These are phyloP conservation scores for Platysternon megacephalum DNA, from an alignment of 2,113 vertebrate genomes.

Conservation along the genomic window DNA sequence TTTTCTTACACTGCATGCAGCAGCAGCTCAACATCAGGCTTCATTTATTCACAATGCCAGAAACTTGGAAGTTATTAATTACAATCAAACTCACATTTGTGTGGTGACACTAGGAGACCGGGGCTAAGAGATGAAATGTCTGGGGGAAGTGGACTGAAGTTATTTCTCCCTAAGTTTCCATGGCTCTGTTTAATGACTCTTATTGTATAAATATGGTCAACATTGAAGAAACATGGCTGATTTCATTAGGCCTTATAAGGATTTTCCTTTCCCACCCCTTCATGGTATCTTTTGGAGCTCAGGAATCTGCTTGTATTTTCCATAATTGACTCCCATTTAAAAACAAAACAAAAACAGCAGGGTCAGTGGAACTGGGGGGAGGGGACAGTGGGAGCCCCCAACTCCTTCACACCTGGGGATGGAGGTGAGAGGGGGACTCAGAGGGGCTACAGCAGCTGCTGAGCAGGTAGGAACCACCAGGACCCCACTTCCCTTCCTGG, in stretches of 20 bases:
- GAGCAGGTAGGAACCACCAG: background rate
- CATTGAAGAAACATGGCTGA: conserved; percentile 61
- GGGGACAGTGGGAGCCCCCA: background rate
- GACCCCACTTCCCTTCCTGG: background rate
- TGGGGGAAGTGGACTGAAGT: conserved; percentile 55
- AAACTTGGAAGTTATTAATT: conserved; percentile 65
- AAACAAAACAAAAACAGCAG: conserved; percentile 3
- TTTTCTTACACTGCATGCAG: conserved; percentile 40
- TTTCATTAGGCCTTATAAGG: background rate
- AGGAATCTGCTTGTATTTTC: conserved; percentile 35
- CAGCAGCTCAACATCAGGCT: conserved; percentile 41
- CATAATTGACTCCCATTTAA: conserved; percentile 20
- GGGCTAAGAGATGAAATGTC: conserved; percentile 53
- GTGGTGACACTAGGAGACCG: conserved; percentile 52
- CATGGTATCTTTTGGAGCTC: background rate
- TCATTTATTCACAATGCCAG: conserved; percentile 56
- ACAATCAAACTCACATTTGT: conserved; percentile 56
- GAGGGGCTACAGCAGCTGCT: background rate
- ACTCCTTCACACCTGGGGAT: background rate
- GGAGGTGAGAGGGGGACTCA: background rate
- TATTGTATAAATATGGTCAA: conserved; percentile 62
- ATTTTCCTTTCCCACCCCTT: background rate
- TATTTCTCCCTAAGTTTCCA: conserved; percentile 49
- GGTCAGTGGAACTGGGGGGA: background rate
- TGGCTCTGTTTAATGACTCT: conserved; percentile 62